Percentiles rank a stretch among this genome's conserved stretches.
Evolutionary conservation across 2,113 vertebrate species (phyloP).

Genomic region (Setophaga coronata): DNA sequence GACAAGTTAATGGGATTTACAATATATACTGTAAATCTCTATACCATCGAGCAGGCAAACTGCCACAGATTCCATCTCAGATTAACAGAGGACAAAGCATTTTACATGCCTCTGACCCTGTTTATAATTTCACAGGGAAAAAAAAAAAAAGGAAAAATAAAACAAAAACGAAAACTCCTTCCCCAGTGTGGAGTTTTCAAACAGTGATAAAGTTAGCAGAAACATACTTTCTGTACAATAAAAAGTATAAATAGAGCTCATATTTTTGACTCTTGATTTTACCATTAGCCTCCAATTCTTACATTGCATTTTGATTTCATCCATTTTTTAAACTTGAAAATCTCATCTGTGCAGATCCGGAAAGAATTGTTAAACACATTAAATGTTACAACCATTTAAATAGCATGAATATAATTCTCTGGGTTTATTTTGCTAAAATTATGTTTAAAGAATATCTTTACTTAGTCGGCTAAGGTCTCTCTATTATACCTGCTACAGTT

Average conservation of each 20-base stretch:
- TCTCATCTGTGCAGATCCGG: constrained; percentile 51
- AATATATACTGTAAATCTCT: constrained; percentile 51
- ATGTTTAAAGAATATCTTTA: constrained; percentile 72
- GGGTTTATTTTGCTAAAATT: constrained; percentile 69
- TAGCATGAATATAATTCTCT: constrained; percentile 69
- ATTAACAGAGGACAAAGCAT: constrained; percentile 31
- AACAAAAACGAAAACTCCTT: neutral
- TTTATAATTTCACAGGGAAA: constrained; percentile 16
- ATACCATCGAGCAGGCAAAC: constrained; percentile 3
- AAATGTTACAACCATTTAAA: constrained; percentile 70
- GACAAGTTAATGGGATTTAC: constrained; percentile 61
- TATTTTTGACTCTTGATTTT: neutral
- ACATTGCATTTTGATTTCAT: constrained; percentile 62
- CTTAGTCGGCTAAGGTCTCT: constrained; percentile 31
- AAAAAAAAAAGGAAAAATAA: neutral
- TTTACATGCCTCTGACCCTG: constrained; percentile 29
- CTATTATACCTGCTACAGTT: constrained; percentile 60
- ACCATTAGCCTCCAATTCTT: constrained; percentile 39
- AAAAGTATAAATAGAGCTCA: constrained; percentile 10
- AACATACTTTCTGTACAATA: constrained; percentile 22
- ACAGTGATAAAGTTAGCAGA: constrained; percentile 57
- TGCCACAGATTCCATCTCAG: constrained; percentile 35
- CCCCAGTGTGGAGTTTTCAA: constrained; percentile 37
- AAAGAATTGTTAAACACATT: constrained; percentile 66
- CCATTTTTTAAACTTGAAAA: constrained; percentile 69